These are phyloP conservation scores for Lophius piscatorius DNA, from an alignment of 2,113 vertebrate species.

Conservation along the genomic window DNA sequence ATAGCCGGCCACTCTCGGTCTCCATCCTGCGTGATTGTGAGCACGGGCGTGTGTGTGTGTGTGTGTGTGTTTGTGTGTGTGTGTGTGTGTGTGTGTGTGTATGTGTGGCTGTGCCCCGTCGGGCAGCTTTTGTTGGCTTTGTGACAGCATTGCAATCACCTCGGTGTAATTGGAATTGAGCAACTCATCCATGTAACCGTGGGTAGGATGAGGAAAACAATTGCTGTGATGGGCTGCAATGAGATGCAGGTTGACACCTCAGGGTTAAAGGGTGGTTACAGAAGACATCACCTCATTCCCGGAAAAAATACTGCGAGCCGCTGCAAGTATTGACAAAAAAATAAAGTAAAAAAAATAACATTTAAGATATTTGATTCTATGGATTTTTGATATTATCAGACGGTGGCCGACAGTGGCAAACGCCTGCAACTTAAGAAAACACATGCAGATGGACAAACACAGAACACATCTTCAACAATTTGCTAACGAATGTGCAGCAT, in stretches of 20 bases:
- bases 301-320: background rate
- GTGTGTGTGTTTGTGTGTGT: background rate
- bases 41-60: background rate
- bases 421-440: no score
- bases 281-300: background rate
- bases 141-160: conserved; percentile 55
- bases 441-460: no score
- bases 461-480: no score
- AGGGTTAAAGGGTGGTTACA: conserved; percentile 39
- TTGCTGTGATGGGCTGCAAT: conserved; percentile 51
- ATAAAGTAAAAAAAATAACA: background rate
- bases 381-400: no score
- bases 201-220: conserved; percentile 48
- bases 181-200: conserved; percentile 54
- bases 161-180: conserved; percentile 72
- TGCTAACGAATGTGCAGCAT: no score
- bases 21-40: background rate
- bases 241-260: conserved; percentile 38
- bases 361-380: no score
- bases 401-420: no score
- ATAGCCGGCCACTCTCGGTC: conserved; percentile 21
- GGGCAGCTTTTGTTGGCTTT: conserved; percentile 41
- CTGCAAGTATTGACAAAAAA: background rate
- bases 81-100: background rate
- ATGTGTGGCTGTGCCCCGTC: conserved; percentile 21